phyloP scores from a whole-genome alignment of 2,888 invertebrate species.

The Pterostichus madidus region DNA sequence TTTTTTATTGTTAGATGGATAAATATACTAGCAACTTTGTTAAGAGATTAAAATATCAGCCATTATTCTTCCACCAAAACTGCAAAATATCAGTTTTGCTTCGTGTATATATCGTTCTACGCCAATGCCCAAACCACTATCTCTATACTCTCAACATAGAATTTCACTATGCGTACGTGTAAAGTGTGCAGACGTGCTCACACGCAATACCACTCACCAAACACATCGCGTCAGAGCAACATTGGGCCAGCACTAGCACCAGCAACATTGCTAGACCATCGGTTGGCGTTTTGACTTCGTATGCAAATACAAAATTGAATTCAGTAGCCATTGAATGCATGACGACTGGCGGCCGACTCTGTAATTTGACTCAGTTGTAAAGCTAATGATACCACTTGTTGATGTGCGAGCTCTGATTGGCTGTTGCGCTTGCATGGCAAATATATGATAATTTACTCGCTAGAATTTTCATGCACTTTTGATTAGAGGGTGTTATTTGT shows the following conservation, averaged over 20 bases:
- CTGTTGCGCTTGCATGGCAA: conserved; percentile 45
- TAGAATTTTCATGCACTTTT: conserved; percentile 50
- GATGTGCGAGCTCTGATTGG: conserved; percentile 65
- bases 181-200: neutral
- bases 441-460: conserved; percentile 59
- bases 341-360: conserved; percentile 65
- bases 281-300: conserved; percentile 64
- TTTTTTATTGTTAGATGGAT: no score
- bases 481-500: conserved; percentile 23
- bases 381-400: conserved; percentile 72
- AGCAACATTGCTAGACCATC: conserved; percentile 6
- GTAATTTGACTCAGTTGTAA: conserved; percentile 71
- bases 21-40: no score
- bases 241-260: neutral
- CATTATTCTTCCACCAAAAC: no score
- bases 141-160: neutral
- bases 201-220: neutral
- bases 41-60: no score
- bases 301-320: conserved; percentile 70
- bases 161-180: conserved; percentile 11
- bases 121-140: no score
- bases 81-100: no score
- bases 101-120: no score
- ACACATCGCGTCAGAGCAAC: neutral
- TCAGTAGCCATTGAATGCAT: conserved; percentile 69